Base-by-base conservation (phyloP, 2,888 invertebrate species). In the Pammene fasciana region DNA sequence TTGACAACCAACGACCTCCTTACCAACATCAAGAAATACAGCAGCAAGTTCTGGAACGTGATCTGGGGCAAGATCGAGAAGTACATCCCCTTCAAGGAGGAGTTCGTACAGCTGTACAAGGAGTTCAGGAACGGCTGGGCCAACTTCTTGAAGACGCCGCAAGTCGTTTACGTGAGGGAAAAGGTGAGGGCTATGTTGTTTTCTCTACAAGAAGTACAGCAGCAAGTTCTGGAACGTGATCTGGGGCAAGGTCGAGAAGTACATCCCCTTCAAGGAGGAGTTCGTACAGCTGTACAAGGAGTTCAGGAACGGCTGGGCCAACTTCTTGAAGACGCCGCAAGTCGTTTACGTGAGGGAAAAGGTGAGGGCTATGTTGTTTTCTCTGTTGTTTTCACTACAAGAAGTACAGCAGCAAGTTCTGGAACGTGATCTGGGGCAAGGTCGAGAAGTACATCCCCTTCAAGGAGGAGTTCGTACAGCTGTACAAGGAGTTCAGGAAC, bases 11-110 rank as follows among this genome's bases (percentile, higher is more conserved):
- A 97, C 80, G 97, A 97, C 77, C 93, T 96, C 0, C 91, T 97
- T 34, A 96, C 96, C 0, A 97, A 96, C 82, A 92, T 97, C 45
- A 95, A 95, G 80, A 97, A 97, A 80, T 97, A 97, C 85, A 93
- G 94, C 0, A 90, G 88, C 54, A 93, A 96, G 56, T 85, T 95
- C 0, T 95, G 95, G 92, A 93, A 94, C 67, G 86, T 86, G 0
- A 75, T 92, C 0, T 92, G 92, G 92, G 73, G 73, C 46, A 91
- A 91, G 72, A 80, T 92, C 0, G 90, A 90, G 75, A 88, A 88
- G 68, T 91, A 88, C 72, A 89, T 92, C 4, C 92, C 92, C 0
- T 92, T 92, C 78, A 90, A 90, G 61, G 92, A 92, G 26, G 92
- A 92, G 70, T 76, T 90, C 45, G 78, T 75, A 11, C 90, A 90